Evolutionary conservation across 2,797 vertebrate species (phyloP), one percentile per base, ranked within the genome.

Genomic region (Smutsia temminckii): DNA sequence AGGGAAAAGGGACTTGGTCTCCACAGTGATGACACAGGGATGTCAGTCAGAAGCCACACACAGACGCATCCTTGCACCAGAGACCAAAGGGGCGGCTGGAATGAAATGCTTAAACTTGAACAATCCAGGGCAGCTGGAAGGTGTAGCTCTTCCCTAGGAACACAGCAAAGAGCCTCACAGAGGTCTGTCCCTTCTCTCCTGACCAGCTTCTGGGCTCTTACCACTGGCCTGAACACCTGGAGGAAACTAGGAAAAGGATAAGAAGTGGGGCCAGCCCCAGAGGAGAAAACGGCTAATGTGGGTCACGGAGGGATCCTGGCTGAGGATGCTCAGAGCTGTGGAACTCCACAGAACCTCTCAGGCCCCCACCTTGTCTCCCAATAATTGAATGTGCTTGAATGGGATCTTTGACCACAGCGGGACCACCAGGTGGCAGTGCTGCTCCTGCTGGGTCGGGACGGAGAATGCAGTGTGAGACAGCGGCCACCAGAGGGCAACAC

Each of bases 401-500:
- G 4, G 34, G 81, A 17, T 17, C 66, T 63, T 34, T 4, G 32
- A 81, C 63, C 53, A 3, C 79, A n/a, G 51, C 1, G 1, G 37
- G 29, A 83, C 88, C 96, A 59, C 85, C 92, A 96, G 95, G 49
- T 89, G 95, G 95, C 97, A 64, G 77, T 84, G 29, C 37, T 40
- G 32, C 90, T 17, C 89, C 46, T 21, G 72, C 80, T 69, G 27
- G 27, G 61, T 17, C 4, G 0, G n/a, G 9, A 63, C 49, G 11
- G 49, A 80, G 74, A 55, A 74, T 57, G 88, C 81, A 89, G 64
- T 87, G 25, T 16, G 46, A 0, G 9, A 42, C 37, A 88, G 40
- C 3, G 4, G 49, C 95, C 97, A 89, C 94, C 66, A 92, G 97
- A 88, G 93, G 96, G 97, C 96, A 53, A 74, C 32, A 68, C 59